Percentiles rank a stretch among this genome's conserved stretches.
phyloP scores from a whole-genome alignment of 2,113 vertebrate genomes.

The Saguinus midas region DNA sequence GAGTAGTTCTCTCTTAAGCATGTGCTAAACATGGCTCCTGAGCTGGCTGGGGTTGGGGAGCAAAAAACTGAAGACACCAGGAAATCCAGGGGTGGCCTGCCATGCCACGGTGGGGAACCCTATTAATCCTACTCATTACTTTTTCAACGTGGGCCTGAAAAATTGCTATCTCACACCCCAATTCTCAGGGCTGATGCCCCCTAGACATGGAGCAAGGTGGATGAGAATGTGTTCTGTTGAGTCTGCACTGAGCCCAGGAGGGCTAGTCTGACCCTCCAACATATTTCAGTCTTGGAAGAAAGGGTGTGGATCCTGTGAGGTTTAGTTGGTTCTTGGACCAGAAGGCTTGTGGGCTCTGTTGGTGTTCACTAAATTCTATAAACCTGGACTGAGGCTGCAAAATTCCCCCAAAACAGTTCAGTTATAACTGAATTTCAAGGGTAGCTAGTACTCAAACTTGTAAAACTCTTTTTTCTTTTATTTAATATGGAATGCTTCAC shows the following conservation, averaged over 20 bases:
- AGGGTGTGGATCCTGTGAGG: neutral
- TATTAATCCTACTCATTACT: neutral
- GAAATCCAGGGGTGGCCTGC: neutral
- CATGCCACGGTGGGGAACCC: neutral
- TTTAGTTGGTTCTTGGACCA: neutral
- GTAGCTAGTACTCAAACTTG: neutral
- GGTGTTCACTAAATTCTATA: neutral
- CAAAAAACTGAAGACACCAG: neutral
- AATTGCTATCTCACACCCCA: neutral
- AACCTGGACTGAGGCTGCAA: neutral
- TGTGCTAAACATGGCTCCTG: constrained; percentile 28
- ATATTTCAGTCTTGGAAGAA: neutral
- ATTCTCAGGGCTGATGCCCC: neutral
- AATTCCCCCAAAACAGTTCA: neutral
- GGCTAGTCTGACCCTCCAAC: neutral
- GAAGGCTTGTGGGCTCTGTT: neutral
- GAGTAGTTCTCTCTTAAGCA: constrained; percentile 46
- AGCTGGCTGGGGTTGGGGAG: neutral
- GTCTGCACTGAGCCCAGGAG: neutral
- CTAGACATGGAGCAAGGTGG: neutral
- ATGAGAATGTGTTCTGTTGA: neutral
- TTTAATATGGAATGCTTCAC: too few relatives aligned
- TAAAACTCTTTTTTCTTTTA: neutral
- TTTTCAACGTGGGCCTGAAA: neutral
- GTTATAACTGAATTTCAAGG: neutral